phyloP scores from a whole-genome alignment of 2,797 vertebrate species.

The Mus caroli region DNA sequence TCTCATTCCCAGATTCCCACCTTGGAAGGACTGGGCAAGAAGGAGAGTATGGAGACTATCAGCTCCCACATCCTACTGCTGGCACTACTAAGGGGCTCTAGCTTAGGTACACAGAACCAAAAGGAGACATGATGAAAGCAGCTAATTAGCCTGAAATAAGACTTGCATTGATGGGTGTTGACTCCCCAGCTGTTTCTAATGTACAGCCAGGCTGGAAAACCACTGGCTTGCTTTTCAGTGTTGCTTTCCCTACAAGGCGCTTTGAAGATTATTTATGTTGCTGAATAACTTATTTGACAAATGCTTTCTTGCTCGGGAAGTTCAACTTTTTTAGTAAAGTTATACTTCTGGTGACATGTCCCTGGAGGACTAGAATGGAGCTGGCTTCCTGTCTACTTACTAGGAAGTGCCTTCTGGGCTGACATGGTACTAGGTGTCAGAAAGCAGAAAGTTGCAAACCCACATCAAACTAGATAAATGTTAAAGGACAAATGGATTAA shows the following conservation, averaged over 20 bases:
- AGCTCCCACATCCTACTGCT: background rate
- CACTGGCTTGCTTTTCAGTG: background rate
- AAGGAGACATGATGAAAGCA: background rate
- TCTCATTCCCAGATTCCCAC: background rate
- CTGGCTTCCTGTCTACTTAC: background rate
- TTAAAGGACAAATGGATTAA: background rate
- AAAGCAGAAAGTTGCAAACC: background rate
- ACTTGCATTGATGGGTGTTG: background rate
- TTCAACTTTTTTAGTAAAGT: constrained; percentile 33
- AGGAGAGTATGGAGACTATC: background rate
- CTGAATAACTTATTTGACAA: constrained; percentile 4
- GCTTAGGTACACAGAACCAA: background rate
- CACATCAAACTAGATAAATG: background rate
- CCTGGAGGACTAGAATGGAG: background rate
- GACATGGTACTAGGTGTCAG: accelerated
- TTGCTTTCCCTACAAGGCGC: background rate
- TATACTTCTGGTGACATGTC: background rate
- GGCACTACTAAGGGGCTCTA: no score
- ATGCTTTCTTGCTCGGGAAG: background rate
- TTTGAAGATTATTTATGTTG: background rate
- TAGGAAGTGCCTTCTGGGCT: background rate
- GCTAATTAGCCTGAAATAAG: background rate
- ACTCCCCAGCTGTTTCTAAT: background rate
- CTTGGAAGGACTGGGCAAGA: background rate
- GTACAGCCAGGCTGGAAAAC: background rate